Evolutionary conservation across 2,888 invertebrate species (phyloP), one percentile per base, ranked within the genome.

Genomic region (Biston stratarius): DNA sequence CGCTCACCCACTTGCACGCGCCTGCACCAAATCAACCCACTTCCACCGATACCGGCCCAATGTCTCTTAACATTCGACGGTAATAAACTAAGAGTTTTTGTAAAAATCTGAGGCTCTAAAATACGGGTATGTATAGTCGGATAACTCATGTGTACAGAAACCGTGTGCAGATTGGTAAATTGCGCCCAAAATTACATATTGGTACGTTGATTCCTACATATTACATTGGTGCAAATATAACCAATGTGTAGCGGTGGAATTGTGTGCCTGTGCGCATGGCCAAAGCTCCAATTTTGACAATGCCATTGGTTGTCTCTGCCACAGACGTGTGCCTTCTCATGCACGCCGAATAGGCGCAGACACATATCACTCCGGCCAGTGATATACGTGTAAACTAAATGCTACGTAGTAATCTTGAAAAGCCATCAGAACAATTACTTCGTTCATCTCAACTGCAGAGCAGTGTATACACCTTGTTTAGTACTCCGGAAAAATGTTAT

Each of bases 1-100:
- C 87, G 92, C 88, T 94, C 91, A 94, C 94, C 93, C 88, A 93
- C 86, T 88, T 91, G 91, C 88, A 83, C 84, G 77, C 80, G 83
- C 79, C 78, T 84, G 85, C 87, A 48, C 24, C 48, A 48, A 48
- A 48, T 10, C 48, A 48, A 48, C 48, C 53, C 53, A 53, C 53
- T 53, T 91, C 83, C 77, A 75, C 74, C 75, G 78, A 58, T 48
- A 57, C 77, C 70, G 64, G 81, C 83, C 83, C 89, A 90, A 90
- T 90, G 89, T 88, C 88, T 85, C 78, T 57, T n/a, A 69, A 48
- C 58, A 10, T 65, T 24, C 49, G 12, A 40, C 12, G 59, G 38
- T 36, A n/a, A 51, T n/a, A 34, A 51, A n/a, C 12, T 11, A 0
- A 7, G 14, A 63, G 38, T 33, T 56, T 34, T 34, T 57, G 8